phyloP scores from a whole-genome alignment of 2,888 invertebrate species.

The Globia sparganii region DNA sequence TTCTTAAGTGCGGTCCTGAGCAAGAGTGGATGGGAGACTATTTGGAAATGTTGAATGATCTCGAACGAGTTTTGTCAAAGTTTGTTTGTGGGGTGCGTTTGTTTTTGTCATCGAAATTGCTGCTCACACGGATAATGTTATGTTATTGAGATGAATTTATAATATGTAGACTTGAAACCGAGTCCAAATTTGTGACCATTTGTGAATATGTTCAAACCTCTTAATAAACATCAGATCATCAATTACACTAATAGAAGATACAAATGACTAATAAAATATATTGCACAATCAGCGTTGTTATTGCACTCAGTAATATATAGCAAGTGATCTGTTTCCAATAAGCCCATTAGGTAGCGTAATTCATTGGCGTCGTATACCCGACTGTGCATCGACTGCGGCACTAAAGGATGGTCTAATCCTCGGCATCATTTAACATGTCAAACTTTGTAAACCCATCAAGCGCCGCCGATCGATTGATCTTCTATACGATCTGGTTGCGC shows the following conservation, averaged over 20 bases:
- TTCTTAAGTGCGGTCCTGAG: conserved; percentile 45
- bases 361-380: conserved; percentile 15
- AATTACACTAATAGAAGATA: neutral
- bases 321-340: conserved; percentile 20
- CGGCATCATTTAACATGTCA: conserved; percentile 64
- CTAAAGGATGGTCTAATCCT: conserved; percentile 53
- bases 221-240: neutral
- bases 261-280: neutral
- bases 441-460: conserved; percentile 61
- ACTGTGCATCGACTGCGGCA: conserved; percentile 11
- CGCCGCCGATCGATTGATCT: conserved; percentile 55
- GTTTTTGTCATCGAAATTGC: conserved; percentile 24
- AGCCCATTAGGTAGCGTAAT: conserved; percentile 18
- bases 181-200: neutral
- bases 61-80: conserved; percentile 35
- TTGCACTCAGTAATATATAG: neutral
- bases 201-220: neutral
- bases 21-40: conserved; percentile 16
- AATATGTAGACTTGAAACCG: neutral
- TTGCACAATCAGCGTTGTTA: neutral
- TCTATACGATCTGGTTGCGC: conserved; percentile 31
- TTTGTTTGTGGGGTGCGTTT: conserved; percentile 6
- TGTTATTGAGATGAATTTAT: conserved; percentile 1
- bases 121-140: conserved; percentile 1
- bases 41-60: conserved; percentile 13